Conservation (phyloP, 1,140 invertebrate genomes). For the Drosophila sp. region DNA sequence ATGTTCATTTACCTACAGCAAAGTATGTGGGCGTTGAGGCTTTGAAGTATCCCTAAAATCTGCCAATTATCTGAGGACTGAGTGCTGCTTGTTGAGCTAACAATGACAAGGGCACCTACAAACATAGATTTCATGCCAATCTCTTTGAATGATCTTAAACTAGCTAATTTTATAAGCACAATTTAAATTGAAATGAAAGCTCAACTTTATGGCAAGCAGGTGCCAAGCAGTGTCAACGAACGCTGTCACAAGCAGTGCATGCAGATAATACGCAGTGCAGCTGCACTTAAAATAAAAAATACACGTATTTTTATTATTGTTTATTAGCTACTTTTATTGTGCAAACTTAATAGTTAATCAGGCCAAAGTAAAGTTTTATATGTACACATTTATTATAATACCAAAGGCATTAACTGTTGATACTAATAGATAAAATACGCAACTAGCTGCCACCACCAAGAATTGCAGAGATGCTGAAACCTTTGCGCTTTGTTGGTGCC, state of each 20-base stretch:
- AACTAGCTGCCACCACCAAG: slow-evolving; percentile 73
- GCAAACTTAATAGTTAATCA: slow-evolving; percentile 51
- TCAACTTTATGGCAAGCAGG: background rate
- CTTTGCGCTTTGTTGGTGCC: slow-evolving; percentile 59
- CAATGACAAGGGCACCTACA: slow-evolving; percentile 6
- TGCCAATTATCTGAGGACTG: slow-evolving; percentile 31
- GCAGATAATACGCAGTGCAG: background rate
- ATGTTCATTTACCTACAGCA: slow-evolving; percentile 79
- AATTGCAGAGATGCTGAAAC: slow-evolving; percentile 81
- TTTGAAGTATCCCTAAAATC: slow-evolving; percentile 47
- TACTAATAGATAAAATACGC: background rate
- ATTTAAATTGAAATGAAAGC: background rate
- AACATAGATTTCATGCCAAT: background rate
- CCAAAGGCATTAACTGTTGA: slow-evolving; percentile 5
- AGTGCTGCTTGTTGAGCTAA: background rate
- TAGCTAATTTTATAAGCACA: background rate
- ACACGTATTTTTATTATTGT: slow-evolving; percentile 1
- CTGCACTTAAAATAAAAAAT: background rate
- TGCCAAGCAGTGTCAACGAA: slow-evolving; percentile 1
- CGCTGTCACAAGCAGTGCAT: background rate
- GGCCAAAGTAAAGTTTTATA: slow-evolving; percentile 40
- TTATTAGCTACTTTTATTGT: slow-evolving; percentile 21
- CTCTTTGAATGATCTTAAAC: background rate
- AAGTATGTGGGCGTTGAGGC: slow-evolving; percentile 57
- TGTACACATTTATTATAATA: slow-evolving; percentile 37